Base-by-base conservation (phyloP, 2,888 invertebrate genomes). In the Hemistola chrysoprasaria region DNA sequence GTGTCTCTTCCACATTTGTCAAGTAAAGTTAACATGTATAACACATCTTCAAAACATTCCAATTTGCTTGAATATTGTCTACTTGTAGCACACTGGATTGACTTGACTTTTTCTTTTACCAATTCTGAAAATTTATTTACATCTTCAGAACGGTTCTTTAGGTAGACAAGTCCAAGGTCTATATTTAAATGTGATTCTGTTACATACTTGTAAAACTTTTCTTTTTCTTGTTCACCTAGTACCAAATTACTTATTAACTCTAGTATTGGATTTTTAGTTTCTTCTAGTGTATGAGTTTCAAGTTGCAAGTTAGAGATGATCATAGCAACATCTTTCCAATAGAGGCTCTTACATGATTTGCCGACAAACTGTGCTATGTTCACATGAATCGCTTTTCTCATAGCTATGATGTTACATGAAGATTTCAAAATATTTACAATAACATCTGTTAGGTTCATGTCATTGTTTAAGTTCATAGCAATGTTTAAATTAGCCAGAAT, bases 51-150 rank as follows among this genome's bases (percentile, higher is more conserved):
- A 0, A 79, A 50, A 45, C 67, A 74, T 31, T 71, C 68, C 23
- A 48, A 51, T 53, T 76, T 81, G 50, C 78, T 61, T 27, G 74
- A 69, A 62, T 84, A 82, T 48, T 78, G 77, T 37, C 81, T 73
- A 6, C 51, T 64, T 21, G 67, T 48, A 29, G 75, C 53, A 44
- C 73, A 57, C 48, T 67, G 47, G 23, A 84, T 44, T 35, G 62
- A 67, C 8, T 48, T 39, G 0, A 79, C 41, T 48, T 72, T 78
- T 30, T 63, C 50, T 45, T 59, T 48, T 6, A 85, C 35, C 2
- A 68, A 47, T 25, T 66, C 58, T 32, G 65, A 38, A 26, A 76
- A 67, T 22, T 56, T 25, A 20, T 52, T 40, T 6, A 64, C 37
- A 43, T 72, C 60, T 31, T 68, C 59, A 22, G 56, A 22, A 48